Base-by-base conservation (phyloP, 2,797 vertebrate genomes). In the Bradypodion ventrale region DNA sequence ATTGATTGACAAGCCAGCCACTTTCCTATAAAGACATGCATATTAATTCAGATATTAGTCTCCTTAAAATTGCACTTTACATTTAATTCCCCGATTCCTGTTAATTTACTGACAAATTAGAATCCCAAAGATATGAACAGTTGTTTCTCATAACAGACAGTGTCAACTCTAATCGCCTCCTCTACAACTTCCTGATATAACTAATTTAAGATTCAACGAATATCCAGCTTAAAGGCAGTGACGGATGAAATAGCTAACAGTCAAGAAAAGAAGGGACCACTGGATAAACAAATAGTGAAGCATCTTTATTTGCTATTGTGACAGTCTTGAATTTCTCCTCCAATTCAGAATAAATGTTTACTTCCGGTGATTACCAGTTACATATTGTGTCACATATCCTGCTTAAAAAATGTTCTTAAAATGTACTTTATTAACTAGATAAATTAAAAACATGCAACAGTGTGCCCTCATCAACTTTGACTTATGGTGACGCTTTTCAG, bases 1-100 rank as follows among this genome's bases (percentile, higher is more conserved):
- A 99, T 99, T 0, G 99, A 99, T 91, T 99, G 99, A 92, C 98
- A 99, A 1, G 99, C 99, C 37, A 99, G 95, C 99, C 99, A 99
- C 83, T 99, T 99, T 83, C 99, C 99, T 99, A 87, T 49, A 89
- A 92, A 86, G 16, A 82, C 83, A 89, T 90, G 46, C 81, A 88
- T 83, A 76, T 72, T 63, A 63, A 86, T 85, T 69, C 21, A 90
- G 74, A 91, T 21, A 15, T 80, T 16, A 78, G 15, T 75, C 23
- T 70, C 44, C 40, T 59, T 59, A 63, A 86, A 72, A 88, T 59
- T 32, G 16, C 27, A 80, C 5, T 68, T 59, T 59, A 78, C 1
- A 19, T 27, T 85, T 59, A 56, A 13, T 42, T 15, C 12, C 63
- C 0, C 35, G 25, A 27, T 56, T 78, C 68, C 79, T 76, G 44